These are phyloP conservation scores for Drosophila leontia DNA, from an alignment of 1,140 invertebrate genomes.

Conservation along the genomic window DNA sequence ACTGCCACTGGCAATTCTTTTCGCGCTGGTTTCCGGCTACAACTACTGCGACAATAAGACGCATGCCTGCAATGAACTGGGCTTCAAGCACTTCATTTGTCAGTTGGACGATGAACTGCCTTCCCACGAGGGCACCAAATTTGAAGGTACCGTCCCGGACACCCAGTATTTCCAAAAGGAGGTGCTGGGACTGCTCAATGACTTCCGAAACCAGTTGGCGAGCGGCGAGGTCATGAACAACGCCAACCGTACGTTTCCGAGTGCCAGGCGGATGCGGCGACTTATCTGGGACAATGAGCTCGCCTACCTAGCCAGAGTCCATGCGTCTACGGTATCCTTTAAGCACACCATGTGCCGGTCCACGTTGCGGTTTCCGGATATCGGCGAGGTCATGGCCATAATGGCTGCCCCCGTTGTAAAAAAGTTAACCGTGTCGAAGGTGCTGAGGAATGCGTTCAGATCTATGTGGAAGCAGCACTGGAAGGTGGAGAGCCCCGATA, in stretches of 20 bases:
- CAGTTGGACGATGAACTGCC: slow-evolving; percentile 12
- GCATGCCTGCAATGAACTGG: slow-evolving; percentile 29
- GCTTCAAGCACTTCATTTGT: slow-evolving; percentile 52
- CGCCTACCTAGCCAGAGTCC: slow-evolving; percentile 53
- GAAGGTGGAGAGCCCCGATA: slow-evolving; percentile 16
- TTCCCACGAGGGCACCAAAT: slow-evolving; percentile 5
- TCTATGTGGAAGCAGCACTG: slow-evolving; percentile 43
- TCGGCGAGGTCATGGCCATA: slow-evolving; percentile 31
- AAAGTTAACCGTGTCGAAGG: background rate
- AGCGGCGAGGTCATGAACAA: slow-evolving; percentile 14
- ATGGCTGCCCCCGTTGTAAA: background rate
- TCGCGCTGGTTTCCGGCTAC: slow-evolving; percentile 17
- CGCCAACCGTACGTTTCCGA: slow-evolving; percentile 10
- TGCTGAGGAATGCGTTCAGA: slow-evolving; percentile 17
- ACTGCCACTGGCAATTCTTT: background rate
- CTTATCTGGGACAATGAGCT: slow-evolving; percentile 70
- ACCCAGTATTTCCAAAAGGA: background rate
- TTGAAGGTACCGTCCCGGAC: slow-evolving; percentile 38
- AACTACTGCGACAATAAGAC: slow-evolving; percentile 61
- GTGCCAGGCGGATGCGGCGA: slow-evolving; percentile 58
- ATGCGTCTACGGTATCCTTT: slow-evolving; percentile 55
- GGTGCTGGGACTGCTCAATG: slow-evolving; percentile 1
- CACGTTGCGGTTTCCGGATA: slow-evolving; percentile 40
- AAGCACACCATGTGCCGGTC: slow-evolving; percentile 49
- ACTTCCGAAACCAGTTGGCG: slow-evolving; percentile 45